A percentile compares a stretch with the other conserved stretches of the same genome.
These are phyloP conservation scores for Circaetus gallicus DNA, from an alignment of 2,113 vertebrate genomes.

Conservation along the genomic window DNA sequence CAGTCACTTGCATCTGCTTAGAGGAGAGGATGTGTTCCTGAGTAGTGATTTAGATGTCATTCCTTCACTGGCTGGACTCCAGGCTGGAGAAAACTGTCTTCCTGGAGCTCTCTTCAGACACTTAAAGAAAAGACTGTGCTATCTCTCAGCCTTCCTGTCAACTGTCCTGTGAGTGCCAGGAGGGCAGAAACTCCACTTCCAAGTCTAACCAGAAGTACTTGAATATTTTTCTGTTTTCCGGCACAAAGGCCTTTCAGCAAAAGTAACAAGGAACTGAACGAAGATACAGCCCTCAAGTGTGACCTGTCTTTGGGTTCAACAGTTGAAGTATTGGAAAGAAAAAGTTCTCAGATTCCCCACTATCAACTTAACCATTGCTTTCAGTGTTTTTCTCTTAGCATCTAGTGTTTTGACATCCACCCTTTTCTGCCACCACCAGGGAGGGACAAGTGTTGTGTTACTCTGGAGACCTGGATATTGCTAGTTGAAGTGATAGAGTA, in stretches of 20 bases:
- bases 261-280: background rate
- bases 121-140: background rate
- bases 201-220: background rate
- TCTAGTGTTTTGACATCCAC: background rate
- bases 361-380: background rate
- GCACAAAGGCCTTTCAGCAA: background rate
- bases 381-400: background rate
- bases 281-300: background rate
- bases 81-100: background rate
- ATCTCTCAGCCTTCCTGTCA: background rate
- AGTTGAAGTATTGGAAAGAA: background rate
- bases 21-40: background rate
- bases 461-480: background rate
- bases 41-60: background rate
- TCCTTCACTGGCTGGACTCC: background rate
- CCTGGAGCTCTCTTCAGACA: background rate
- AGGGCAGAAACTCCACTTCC: background rate
- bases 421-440: background rate
- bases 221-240: background rate
- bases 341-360: background rate
- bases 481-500: background rate
- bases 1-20: background rate
- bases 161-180: background rate
- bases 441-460: background rate
- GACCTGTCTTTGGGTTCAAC: background rate